These are phyloP conservation scores for Polypterus bichir DNA, from an alignment of 2,113 vertebrate species.

Conservation along the genomic window DNA sequence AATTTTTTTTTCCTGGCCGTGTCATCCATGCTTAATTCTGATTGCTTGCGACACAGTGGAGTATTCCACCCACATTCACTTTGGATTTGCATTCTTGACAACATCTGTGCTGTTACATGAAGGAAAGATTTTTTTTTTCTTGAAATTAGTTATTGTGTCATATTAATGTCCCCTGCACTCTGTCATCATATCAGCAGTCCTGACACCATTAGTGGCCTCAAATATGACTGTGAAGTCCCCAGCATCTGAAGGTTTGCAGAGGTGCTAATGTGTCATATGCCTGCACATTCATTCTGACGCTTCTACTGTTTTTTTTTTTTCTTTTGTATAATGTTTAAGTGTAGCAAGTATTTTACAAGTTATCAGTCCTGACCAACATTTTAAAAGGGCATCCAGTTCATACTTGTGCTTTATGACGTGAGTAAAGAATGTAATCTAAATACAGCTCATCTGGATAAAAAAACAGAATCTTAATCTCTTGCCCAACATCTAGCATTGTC, in stretches of 20 bases:
- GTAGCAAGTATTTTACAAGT: too few species aligned
- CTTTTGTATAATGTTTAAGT: too few species aligned
- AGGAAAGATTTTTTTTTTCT: not conserved
- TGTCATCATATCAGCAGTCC: slow-evolving; percentile 21
- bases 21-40: slow-evolving; percentile 2
- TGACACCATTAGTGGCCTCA: slow-evolving; percentile 9
- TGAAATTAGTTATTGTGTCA: slow-evolving; percentile 8
- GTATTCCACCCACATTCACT: not conserved
- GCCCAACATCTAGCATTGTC: too few species aligned
- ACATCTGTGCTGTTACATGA: slow-evolving; percentile 8
- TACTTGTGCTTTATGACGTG: too few species aligned
- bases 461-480: too few species aligned
- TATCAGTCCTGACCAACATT: too few species aligned
- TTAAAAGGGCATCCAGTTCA: too few species aligned
- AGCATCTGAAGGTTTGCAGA: not conserved
- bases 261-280: slow-evolving; percentile 7
- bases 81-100: slow-evolving; percentile 12
- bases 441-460: too few species aligned
- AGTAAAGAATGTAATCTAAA: too few species aligned
- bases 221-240: slow-evolving; percentile 11
- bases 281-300: too few species aligned
- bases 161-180: slow-evolving; percentile 7
- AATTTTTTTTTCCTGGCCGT: not conserved
- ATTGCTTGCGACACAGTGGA: not conserved
- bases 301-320: too few species aligned